Base-by-base conservation (phyloP, 1,140 invertebrate species). In the Campoletis sonorensis region DNA sequence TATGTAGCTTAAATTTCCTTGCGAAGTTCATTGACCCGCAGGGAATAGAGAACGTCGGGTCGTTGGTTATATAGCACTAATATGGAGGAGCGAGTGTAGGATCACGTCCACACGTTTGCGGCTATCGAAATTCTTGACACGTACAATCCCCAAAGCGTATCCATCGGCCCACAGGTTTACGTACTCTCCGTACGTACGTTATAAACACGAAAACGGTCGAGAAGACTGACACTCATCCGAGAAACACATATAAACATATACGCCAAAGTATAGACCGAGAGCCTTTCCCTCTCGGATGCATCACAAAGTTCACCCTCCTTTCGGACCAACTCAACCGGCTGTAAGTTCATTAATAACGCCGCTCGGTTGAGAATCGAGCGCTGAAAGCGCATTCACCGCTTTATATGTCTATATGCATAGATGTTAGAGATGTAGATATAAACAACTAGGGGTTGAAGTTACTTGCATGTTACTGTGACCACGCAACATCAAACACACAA, bases 331-430 rank as follows among this genome's bases (percentile, higher is more conserved):
- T 40, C 61, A 70, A 30, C 67, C 27, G 67, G 67, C 30, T 33
- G 67, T 79, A 67, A 79, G 54, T 79, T 79, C 77, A 79, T 79
- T 79, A 79, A 49, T 75, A 51, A 64, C 51, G 67, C 67, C 67
- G 61, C 3, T 64, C 40, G 26, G 61, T 49, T 40, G 64, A 68
- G 67, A 79, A 45, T 64, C 67, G 15, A 70, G 67, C 27, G 67
- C 51, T 51, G 16, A 49, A 49, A 79, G 21, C 27, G 40, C 37
- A 79, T 37, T 79, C 30, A 45, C n/a, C 30, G 26, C n/a, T 51
- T 49, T 16, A 54, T 71, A 70, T 33, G 13, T n/a, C n/a, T 70
- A 16, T 70, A 70, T 70, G 33, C 4, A 67, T 67, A 67, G 8
- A 13, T 23, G 23, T 67, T 27, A 4, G 5, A 21, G 4, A 58